Evolutionary conservation across 2,797 vertebrate genomes (phyloP), one percentile per base, ranked within the genome.

Genomic region (Glyptemys insculpta): DNA sequence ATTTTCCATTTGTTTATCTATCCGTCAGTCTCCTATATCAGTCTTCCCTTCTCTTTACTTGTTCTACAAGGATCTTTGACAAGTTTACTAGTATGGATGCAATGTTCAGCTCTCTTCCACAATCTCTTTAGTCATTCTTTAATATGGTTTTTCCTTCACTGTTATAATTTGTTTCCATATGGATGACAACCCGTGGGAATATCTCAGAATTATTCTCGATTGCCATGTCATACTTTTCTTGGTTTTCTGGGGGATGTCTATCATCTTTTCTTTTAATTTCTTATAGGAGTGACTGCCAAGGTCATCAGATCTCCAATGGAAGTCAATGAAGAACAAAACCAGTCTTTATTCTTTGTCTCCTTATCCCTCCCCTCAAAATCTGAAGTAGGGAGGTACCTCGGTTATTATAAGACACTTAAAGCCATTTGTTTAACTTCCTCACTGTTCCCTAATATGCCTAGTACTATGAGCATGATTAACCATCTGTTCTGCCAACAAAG

Each of bases 321-420:
- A 84, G 31, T 82, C 84, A 74, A 81, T 90, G 76, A 93, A 88
- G 56, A 88, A 15, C 76, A 68, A 84, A 93, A 12, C 4, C 11
- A 83, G 85, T 83, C 52, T 86, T 88, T 88, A 86, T 84, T n/a
- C 78, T 19, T 7, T 86, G 49, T 74, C 91, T 79, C 88, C 83
- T 91, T 41, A 74, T 74, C 74, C 74, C 83, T 44, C 34, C 16
- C 8, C 34, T 9, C 62, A n/a, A 31, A n/a, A 65, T 65, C n/a
- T 65, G 31, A n/a, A 65, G 15, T n/a, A 65, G 6, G 62, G 31
- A 59, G 12, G 57, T 59, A 59, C 12, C 12, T 59, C 18, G 21
- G 65, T n/a, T n/a, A 37, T 37, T 41, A 44, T 41, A 44, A 76
- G 52, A 18, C 82, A 52, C 3, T 44, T 84, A 76, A 88, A 92